These are phyloP conservation scores for Chrysolina oricalcia DNA, from an alignment of 2,888 invertebrate genomes.

Conservation along the genomic window DNA sequence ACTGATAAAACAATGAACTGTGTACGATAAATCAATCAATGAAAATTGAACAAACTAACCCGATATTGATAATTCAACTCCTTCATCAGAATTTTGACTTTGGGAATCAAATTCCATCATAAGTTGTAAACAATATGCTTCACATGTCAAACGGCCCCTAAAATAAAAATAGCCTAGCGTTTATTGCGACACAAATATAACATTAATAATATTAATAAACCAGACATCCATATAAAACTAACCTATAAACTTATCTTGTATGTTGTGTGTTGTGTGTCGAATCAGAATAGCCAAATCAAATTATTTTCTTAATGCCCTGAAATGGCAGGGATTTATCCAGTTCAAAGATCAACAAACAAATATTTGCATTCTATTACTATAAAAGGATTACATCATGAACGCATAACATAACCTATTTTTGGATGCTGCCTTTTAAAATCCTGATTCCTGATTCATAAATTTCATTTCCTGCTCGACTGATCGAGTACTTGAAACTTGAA, in stretches of 20 bases:
- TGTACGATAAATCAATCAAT: neutral
- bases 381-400: slow-evolving; percentile 59
- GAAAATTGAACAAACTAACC: slow-evolving; percentile 54
- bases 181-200: slow-evolving; percentile 45
- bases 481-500: no score
- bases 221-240: slow-evolving; percentile 42
- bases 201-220: slow-evolving; percentile 45
- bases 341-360: slow-evolving; percentile 56
- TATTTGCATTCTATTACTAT: slow-evolving; percentile 57
- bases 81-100: slow-evolving; percentile 66
- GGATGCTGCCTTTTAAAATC: neutral
- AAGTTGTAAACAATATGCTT: slow-evolving; percentile 41
- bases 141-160: slow-evolving; percentile 47
- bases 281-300: slow-evolving; percentile 28
- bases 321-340: slow-evolving; percentile 40
- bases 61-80: slow-evolving; percentile 63
- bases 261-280: slow-evolving; percentile 5
- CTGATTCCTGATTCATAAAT: neutral
- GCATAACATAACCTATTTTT: slow-evolving; percentile 57
- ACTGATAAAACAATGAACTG: slow-evolving; percentile 18
- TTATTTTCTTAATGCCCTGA: neutral
- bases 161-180: slow-evolving; percentile 41
- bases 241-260: slow-evolving; percentile 35
- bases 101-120: slow-evolving; percentile 67
- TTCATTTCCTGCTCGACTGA: no score